These are phyloP conservation scores for Apistogramma diplotaenia DNA, from an alignment of 2,113 vertebrate genomes.

Conservation along the genomic window DNA sequence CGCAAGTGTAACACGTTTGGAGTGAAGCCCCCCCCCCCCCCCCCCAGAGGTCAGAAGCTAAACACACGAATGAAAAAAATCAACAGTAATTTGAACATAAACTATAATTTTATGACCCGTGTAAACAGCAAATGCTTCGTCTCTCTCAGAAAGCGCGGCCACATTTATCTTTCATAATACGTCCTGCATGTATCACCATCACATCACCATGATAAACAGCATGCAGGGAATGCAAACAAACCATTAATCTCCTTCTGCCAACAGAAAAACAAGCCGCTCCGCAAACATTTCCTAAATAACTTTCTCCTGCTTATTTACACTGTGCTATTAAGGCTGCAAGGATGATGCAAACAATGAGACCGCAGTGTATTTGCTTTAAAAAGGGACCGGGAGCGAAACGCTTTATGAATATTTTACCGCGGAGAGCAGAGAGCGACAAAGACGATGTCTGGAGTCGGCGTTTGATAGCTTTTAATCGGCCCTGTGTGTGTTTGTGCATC, in stretches of 20 bases:
- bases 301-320: constrained; percentile 9
- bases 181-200: constrained; percentile 20
- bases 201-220: constrained; percentile 21
- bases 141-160: not conserved
- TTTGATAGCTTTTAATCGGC: not conserved
- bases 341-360: constrained; percentile 13
- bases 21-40: too few relatives aligned
- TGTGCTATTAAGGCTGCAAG: not conserved
- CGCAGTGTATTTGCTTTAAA: constrained; percentile 4
- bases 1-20: too few relatives aligned
- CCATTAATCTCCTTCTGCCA: constrained; percentile 47
- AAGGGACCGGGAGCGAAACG: not conserved
- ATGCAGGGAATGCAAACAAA: constrained; percentile 48
- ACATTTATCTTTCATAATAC: constrained; percentile 36
- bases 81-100: not conserved
- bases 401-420: constrained; percentile 33
- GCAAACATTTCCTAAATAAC: constrained; percentile 18
- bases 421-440: not conserved
- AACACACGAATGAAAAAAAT: constrained; percentile 9
- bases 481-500: not conserved
- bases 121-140: not conserved
- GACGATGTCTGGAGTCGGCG: not conserved
- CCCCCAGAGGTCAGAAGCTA: not conserved
- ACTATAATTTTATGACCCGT: not conserved
- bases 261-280: constrained; percentile 24